These are phyloP conservation scores for Astropecten irregularis DNA, from an alignment of 53 echinoderm and acorn worm genomes.

Conservation along the genomic window DNA sequence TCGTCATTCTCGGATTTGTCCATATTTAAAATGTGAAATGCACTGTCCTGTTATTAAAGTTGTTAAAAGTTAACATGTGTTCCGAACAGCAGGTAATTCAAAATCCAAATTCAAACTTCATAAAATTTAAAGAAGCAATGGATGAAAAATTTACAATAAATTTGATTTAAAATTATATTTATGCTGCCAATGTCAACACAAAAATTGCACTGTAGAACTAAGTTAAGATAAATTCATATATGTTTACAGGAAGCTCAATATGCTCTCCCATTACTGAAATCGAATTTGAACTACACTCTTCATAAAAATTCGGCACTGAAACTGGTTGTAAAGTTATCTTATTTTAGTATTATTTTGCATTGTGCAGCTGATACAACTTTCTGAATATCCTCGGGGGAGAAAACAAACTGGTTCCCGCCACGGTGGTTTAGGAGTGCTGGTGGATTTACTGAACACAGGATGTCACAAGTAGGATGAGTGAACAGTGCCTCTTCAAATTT, in stretches of 20 bases:
- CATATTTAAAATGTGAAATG: too few species aligned
- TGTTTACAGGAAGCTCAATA: too few species aligned
- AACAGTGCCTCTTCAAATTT: constrained; percentile 15
- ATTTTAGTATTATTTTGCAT: not conserved
- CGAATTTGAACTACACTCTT: too few species aligned
- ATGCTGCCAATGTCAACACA: not conserved
- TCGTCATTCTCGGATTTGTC: constrained; percentile 5
- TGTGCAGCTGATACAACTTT: not conserved
- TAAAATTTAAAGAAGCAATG: not conserved
- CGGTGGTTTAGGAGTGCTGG: constrained; percentile 6
- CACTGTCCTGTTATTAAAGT: too few species aligned
- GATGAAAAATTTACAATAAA: constrained; percentile 15
- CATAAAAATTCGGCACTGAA: not conserved
- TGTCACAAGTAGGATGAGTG: constrained; percentile 11
- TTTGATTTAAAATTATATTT: constrained; percentile 13
- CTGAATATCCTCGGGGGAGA: not conserved
- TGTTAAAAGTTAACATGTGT: not conserved
- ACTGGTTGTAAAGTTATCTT: not conserved
- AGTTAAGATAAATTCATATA: too few species aligned
- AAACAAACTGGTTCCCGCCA: constrained; percentile 20
- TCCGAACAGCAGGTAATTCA: too few species aligned
- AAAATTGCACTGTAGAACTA: too few species aligned
- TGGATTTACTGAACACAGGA: constrained; percentile 12
- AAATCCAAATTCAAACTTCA: not conserved
- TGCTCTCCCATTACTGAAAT: too few species aligned